Evolutionary conservation across 2,797 vertebrate genomes (phyloP).

Genomic region (Cryptoblepharus egeriae): DNA sequence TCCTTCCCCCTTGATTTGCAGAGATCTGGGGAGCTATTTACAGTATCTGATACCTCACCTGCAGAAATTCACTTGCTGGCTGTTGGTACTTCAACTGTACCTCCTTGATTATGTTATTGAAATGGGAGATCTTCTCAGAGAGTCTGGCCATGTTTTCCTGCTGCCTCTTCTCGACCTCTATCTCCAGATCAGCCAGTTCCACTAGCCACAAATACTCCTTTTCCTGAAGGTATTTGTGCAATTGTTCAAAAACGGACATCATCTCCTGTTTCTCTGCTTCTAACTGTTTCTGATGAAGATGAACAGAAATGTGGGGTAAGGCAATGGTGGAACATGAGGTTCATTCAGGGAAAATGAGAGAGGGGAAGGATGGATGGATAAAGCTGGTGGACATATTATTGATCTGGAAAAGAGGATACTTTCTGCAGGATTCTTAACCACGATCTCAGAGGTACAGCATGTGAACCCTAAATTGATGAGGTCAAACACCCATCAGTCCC

Average conservation of each 20-base stretch:
- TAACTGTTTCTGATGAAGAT: not conserved
- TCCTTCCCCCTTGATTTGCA: not conserved
- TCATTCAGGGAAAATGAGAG: too few species aligned
- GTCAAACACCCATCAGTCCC: too few species aligned
- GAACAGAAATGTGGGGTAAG: not conserved
- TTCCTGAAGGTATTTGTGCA: not conserved
- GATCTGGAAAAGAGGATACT: too few species aligned
- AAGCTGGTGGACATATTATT: too few species aligned
- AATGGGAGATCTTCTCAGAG: not conserved
- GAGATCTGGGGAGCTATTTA: not conserved
- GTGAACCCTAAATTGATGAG: too few species aligned
- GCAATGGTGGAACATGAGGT: too few species aligned
- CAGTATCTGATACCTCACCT: not conserved
- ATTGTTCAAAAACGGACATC: not conserved
- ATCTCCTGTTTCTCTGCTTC: not conserved
- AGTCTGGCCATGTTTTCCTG: not conserved
- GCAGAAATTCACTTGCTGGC: not conserved
- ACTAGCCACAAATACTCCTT: not conserved
- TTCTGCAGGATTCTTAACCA: too few species aligned
- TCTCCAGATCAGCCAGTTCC: not conserved
- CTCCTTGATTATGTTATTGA: not conserved
- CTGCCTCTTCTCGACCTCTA: not conserved
- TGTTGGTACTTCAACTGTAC: not conserved
- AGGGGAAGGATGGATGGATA: too few species aligned
- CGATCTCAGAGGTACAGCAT: too few species aligned